Evolutionary conservation across 2,888 invertebrate species (phyloP), one percentile per base, ranked within the genome.

Genomic region (Eledona agricola): DNA sequence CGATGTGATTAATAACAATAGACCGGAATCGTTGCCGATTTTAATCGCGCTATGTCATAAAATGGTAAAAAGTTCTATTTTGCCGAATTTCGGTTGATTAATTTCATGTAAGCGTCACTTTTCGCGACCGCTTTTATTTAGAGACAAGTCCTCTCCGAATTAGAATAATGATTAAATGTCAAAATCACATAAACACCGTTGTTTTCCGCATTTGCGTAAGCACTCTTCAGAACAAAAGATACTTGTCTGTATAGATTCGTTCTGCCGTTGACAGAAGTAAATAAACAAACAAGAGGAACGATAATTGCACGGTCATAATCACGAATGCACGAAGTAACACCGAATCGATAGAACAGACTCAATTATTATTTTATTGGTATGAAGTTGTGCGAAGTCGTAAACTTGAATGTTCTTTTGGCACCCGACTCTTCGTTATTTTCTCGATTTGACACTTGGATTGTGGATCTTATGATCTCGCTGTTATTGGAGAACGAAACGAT

Each of bases 301-400:
- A 58, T 58, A 55, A 55, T 58, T 51, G 38, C 52, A 52, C 47
- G 22, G 49, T 49, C 49, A 55, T 58, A 55, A 58, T 43, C 34
- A 43, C 19, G 38, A 29, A 54, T 45, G 29, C 42, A 54, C 45
- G 16, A 51, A 54, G 51, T 55, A 55, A 51, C 35, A 55, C 43
- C 40, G 52, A 55, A 51, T 52, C 55, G 52, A 55, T 55, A 19
- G 37, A 31, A 46, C 57, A 34, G 50, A 35, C 46, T 55, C 58
- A 45, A 58, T 61, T 61, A 61, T 61, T 58, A 61, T 60, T 63
- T 63, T 63, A 63, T 61, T 61, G 58, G 55, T 38, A 51, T 59
- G 55, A 59, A 57, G 55, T 60, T 53, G 56, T 53, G 53, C 52
- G 52, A 61, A 49, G 51, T 56, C 55, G 55, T 62, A 62, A 60